These are phyloP conservation scores for Thaumetopoea pityocampa DNA, from an alignment of 1,140 invertebrate species.

Conservation along the genomic window DNA sequence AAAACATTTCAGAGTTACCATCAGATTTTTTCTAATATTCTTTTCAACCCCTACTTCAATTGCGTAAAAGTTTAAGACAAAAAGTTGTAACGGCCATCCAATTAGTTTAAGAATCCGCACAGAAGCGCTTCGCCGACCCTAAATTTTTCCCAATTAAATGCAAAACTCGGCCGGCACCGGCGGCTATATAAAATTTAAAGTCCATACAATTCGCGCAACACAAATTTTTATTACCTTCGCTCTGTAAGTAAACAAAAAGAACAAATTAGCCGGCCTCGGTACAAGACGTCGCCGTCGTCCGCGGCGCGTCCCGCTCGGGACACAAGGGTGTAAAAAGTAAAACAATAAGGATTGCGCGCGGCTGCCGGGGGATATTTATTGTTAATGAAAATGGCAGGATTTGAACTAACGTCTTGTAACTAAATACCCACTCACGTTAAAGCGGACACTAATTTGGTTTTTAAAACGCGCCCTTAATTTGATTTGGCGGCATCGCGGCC, in stretches of 20 bases:
- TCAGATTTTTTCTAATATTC: slow-evolving; percentile 14
- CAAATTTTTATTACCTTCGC: slow-evolving; percentile 73
- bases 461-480: slow-evolving; percentile 77
- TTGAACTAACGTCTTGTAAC: slow-evolving; percentile 77
- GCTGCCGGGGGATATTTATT: slow-evolving; percentile 74
- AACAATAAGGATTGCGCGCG: slow-evolving; percentile 73
- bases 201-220: slow-evolving; percentile 73
- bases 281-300: slow-evolving; percentile 41
- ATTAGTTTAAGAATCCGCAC: slow-evolving; percentile 72
- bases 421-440: slow-evolving; percentile 75
- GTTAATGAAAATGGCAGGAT: slow-evolving; percentile 77
- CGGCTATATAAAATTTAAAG: slow-evolving; percentile 72
- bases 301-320: slow-evolving; percentile 51
- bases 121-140: slow-evolving; percentile 67
- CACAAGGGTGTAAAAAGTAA: slow-evolving; percentile 76
- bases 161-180: slow-evolving; percentile 58
- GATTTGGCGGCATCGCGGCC: slow-evolving; percentile 75
- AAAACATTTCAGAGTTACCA: too few relatives aligned
- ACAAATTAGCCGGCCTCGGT: slow-evolving; percentile 63
- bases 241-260: slow-evolving; percentile 72
- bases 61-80: slow-evolving; percentile 59
- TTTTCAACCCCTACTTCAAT: slow-evolving; percentile 31
- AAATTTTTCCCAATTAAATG: slow-evolving; percentile 75
- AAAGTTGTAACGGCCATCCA: slow-evolving; percentile 68
- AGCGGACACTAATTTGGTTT: slow-evolving; percentile 77